These are phyloP conservation scores for Agrilus mali DNA, from an alignment of 2,888 invertebrate species.

Conservation along the genomic window DNA sequence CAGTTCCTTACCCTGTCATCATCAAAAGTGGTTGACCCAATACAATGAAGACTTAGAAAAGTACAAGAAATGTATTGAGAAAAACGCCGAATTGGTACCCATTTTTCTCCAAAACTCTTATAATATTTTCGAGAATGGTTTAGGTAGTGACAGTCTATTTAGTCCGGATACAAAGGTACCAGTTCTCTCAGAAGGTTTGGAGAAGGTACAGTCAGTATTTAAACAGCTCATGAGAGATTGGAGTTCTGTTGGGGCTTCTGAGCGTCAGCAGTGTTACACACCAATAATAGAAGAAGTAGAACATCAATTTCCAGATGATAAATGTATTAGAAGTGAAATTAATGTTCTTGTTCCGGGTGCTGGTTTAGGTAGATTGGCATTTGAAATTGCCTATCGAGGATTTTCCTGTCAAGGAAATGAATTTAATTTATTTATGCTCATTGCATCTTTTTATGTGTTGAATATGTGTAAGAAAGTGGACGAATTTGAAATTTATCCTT, in stretches of 20 bases:
- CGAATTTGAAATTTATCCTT: constrained; percentile 76
- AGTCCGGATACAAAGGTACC: constrained; percentile 27
- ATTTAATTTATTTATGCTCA: constrained; percentile 94
- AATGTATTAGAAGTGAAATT: constrained; percentile 43
- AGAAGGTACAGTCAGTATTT: constrained; percentile 84
- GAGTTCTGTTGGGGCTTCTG: constrained; percentile 72
- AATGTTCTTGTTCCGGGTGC: constrained; percentile 89
- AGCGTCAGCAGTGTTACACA: constrained; percentile 76
- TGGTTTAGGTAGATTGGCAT: constrained; percentile 88
- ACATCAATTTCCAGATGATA: constrained; percentile 52
- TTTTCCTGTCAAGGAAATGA: constrained; percentile 95
- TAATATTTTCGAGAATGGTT: constrained; percentile 70
- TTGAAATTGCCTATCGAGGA: constrained; percentile 82
- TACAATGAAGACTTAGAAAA: constrained; percentile 64
- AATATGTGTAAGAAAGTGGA: constrained; percentile 69
- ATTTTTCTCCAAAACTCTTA: constrained; percentile 68
- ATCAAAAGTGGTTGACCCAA: constrained; percentile 61
- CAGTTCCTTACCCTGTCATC: constrained; percentile 55
- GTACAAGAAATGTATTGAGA: constrained; percentile 68
- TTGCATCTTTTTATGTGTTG: constrained; percentile 90
- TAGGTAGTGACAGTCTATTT: constrained; percentile 21
- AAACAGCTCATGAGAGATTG: constrained; percentile 97
- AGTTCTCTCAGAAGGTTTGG: constrained; percentile 40
- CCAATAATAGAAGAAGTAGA: constrained; percentile 81
- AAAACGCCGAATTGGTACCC: constrained; percentile 52